Conservation (phyloP, 2,113 vertebrate genomes). For the Etheostoma spectabile region DNA sequence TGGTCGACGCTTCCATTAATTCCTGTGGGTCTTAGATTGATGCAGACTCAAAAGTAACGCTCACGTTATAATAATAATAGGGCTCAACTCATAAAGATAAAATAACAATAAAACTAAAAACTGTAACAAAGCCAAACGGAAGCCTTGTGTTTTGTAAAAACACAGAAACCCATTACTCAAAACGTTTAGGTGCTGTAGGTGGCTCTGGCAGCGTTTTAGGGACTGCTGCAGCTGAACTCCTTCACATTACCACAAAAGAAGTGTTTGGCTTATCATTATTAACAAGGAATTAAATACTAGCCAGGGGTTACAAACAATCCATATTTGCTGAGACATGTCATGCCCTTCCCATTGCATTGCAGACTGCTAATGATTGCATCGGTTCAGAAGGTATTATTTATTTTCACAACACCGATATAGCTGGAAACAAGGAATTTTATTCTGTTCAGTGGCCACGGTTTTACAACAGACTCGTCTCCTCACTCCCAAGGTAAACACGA, state of each 20-base stretch:
- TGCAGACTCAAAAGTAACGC: neutral
- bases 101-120: neutral
- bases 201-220: neutral
- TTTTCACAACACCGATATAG: neutral
- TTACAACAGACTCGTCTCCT: slow-evolving; percentile 7
- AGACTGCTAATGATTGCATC: neutral
- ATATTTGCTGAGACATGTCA: neutral
- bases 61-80: neutral
- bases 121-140: neutral
- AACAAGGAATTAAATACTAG: neutral
- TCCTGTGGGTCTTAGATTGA: neutral
- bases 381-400: slow-evolving; percentile 1
- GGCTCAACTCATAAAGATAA: neutral
- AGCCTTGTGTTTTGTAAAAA: neutral
- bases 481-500: slow-evolving; percentile 42
- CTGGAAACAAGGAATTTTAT: neutral
- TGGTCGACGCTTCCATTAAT: neutral
- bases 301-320: neutral
- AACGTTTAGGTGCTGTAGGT: neutral
- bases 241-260: neutral
- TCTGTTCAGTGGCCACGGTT: neutral
- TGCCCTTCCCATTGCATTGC: neutral
- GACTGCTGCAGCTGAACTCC: neutral
- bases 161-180: neutral
- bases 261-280: neutral